Evolutionary conservation across 2,888 invertebrate species (phyloP), one percentile per base, ranked within the genome.

Genomic region (Atrina japonica): DNA sequence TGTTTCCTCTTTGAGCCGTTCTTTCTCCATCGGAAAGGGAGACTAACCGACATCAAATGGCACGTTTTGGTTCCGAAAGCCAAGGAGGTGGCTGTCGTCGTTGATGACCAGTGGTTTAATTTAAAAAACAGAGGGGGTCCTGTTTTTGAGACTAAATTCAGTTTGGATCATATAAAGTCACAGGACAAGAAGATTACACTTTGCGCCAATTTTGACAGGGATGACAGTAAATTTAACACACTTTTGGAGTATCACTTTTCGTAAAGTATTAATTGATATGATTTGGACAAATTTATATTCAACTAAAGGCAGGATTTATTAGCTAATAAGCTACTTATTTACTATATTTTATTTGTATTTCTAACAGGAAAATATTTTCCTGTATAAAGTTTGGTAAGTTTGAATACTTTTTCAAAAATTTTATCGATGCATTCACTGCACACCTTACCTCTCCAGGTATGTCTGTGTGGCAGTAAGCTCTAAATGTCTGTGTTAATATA

Each of bases 101-200:
- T 84, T 6, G 88, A 86, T 18, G 86, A 85, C 9, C 87, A 88
- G 49, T 90, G 90, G 90, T 82, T 83, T 40, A 88, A 89, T 66
- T 82, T 90, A 63, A 86, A 88, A 49, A 85, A 86, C 76, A 84
- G 83, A 35, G 83, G 81, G 21, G 83, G 83, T 27, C 72, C 79
- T 21, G 23, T 43, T n/a, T 89, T 87, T 85, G 86, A 88, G 59
- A 87, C 85, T 0, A 82, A 79, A 23, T 85, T 84, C 2, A 74
- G 80, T 56, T 50, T 67, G 30, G 67, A 67, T 23, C 25, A 67
- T 9, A 47, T 50, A n/a, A 82, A 88, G 73, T 83, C 83, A 41
- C 83, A 86, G 40, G 83, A 86, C 45, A 76, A 77, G 29, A 89
- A 88, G 71, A 83, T 86, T 55, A 88, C 89, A 2, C 71, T 90